Evolutionary conservation across 2,113 vertebrate species (phyloP).

Genomic region (Pseudois nayaur): DNA sequence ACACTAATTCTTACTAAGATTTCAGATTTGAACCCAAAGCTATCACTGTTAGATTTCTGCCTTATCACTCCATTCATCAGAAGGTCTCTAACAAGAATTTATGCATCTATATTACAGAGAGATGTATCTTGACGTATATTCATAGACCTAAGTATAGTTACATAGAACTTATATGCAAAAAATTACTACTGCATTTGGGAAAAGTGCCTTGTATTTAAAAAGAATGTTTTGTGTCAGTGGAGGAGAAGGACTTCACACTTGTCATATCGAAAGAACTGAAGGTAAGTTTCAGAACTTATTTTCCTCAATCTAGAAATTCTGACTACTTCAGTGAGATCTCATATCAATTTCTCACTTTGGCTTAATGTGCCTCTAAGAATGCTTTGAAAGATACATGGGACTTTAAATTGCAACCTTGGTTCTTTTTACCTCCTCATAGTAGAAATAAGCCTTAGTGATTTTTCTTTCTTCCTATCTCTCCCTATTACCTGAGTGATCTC

Average conservation of each 20-base stretch:
- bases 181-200: neutral
- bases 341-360: conserved; percentile 58
- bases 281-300: neutral
- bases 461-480: neutral
- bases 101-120: neutral
- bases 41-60: neutral
- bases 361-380: conserved; percentile 52
- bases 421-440: conserved; percentile 28
- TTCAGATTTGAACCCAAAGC: neutral
- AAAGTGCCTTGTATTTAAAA: conserved; percentile 28
- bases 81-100: neutral
- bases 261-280: neutral
- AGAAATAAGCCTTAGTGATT: conserved; percentile 47
- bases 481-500: neutral
- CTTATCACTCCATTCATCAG: neutral
- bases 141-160: neutral
- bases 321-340: conserved; percentile 29
- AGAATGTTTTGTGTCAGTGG: neutral
- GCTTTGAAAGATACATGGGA: conserved; percentile 45
- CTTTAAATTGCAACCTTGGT: conserved; percentile 58
- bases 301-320: conserved; percentile 36
- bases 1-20: neutral
- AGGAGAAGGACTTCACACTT: neutral
- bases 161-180: neutral
- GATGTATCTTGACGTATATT: neutral